phyloP scores from a whole-genome alignment of 2,797 vertebrate genomes.

The Tenualosa ilisha region DNA sequence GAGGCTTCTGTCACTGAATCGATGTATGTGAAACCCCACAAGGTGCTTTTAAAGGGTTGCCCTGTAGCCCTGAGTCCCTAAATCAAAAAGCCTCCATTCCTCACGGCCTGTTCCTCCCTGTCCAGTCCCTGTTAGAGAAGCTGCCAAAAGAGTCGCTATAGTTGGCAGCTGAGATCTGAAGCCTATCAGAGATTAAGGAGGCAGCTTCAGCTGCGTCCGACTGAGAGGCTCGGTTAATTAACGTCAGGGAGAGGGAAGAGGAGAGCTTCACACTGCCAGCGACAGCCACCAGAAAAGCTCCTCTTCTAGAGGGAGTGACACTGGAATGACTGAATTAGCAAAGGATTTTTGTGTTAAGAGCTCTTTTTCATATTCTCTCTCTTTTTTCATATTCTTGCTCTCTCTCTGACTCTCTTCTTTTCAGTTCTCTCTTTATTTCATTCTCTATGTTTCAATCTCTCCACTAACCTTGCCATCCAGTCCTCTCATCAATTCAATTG shows the following conservation, averaged over 20 bases:
- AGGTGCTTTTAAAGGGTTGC: neutral
- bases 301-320: neutral
- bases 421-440: neutral
- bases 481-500: neutral
- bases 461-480: neutral
- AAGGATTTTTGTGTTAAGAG: neutral
- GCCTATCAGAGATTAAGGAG: conserved; percentile 15
- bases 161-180: neutral
- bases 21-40: neutral
- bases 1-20: neutral
- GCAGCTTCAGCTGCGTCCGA: neutral
- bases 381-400: neutral
- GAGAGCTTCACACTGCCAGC: neutral
- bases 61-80: neutral
- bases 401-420: neutral
- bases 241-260: neutral
- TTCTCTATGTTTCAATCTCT: neutral
- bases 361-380: neutral
- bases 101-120: neutral
- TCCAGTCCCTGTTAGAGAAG: neutral
- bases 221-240: neutral
- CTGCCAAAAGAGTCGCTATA: neutral
- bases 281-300: neutral
- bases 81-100: neutral
- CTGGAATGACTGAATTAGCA: conserved; percentile 4